These are phyloP conservation scores for Menidia beryllina DNA, from an alignment of 2,113 vertebrate genomes.

Conservation along the genomic window DNA sequence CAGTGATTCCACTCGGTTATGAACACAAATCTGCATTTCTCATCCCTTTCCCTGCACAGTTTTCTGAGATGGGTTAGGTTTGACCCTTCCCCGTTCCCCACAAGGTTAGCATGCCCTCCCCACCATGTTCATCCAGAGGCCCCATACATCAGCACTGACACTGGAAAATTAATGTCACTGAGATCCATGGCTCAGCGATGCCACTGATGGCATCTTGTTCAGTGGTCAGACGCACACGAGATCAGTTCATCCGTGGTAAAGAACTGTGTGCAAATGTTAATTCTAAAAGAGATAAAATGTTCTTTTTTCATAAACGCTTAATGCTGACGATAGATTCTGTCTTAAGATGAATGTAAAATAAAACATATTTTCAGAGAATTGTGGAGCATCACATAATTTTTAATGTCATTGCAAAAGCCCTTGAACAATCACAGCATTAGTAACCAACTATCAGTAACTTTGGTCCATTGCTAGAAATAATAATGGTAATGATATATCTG, in stretches of 20 bases:
- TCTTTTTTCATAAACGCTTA: background rate
- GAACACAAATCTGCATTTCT: background rate
- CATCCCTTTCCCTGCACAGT: constrained; percentile 42
- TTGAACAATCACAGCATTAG: constrained; percentile 12
- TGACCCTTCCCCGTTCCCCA: constrained; percentile 67
- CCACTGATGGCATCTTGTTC: constrained; percentile 48
- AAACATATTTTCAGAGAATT: background rate
- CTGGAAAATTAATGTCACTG: constrained; percentile 75
- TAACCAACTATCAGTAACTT: no score
- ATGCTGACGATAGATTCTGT: background rate
- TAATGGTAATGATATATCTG: constrained; percentile 26
- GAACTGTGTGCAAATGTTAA: background rate
- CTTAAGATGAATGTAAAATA: background rate
- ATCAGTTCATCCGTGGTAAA: constrained; percentile 37
- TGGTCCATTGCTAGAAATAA: constrained; percentile 1
- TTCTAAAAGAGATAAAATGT: constrained; percentile 10
- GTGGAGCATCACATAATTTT: background rate
- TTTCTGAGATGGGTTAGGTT: constrained; percentile 37
- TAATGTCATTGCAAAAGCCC: constrained; percentile 5
- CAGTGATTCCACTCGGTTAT: background rate
- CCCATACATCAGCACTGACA: constrained; percentile 81
- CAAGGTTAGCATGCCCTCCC: constrained; percentile 78
- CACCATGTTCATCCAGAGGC: constrained; percentile 65
- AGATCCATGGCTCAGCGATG: constrained; percentile 58
- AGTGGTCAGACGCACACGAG: constrained; percentile 33